These are phyloP conservation scores for Odontesthes bonariensis DNA, from an alignment of 2,113 vertebrate species.

Conservation along the genomic window DNA sequence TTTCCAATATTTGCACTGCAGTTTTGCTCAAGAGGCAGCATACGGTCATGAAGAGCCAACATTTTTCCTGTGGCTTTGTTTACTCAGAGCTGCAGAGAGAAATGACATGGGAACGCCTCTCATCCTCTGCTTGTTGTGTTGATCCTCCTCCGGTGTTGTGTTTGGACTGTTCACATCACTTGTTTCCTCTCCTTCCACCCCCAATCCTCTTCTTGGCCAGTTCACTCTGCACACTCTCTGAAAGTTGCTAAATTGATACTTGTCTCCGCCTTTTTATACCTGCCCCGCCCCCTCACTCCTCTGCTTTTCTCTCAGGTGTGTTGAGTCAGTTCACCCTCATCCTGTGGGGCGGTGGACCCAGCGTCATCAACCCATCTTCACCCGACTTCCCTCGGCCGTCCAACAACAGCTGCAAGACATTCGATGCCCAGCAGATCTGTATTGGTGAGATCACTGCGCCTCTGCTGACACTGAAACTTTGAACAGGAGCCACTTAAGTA, in stretches of 20 bases:
- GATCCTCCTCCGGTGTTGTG: conserved; percentile 40
- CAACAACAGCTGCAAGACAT: conserved; percentile 95
- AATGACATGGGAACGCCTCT: conserved; percentile 24
- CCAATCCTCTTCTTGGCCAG: conserved; percentile 30
- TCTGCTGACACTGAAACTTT: background rate
- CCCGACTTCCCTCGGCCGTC: conserved; percentile 86
- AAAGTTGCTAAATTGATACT: conserved; percentile 45
- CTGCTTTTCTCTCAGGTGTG: conserved; percentile 80
- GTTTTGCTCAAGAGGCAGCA: conserved; percentile 17
- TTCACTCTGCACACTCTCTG: conserved; percentile 37
- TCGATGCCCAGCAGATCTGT: conserved; percentile 93
- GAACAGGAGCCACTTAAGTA: conserved; percentile 2
- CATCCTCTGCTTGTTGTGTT: conserved; percentile 26
- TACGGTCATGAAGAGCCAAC: conserved; percentile 9
- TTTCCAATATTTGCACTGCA: background rate
- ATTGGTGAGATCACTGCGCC: conserved; percentile 89
- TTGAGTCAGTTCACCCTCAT: conserved; percentile 93
- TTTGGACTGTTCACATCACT: conserved; percentile 32
- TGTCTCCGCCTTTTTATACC: conserved; percentile 10
- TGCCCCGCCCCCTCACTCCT: background rate
- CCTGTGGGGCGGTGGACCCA: conserved; percentile 89
- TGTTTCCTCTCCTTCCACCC: conserved; percentile 43
- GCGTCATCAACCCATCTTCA: conserved; percentile 79
- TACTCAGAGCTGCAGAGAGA: conserved; percentile 19
- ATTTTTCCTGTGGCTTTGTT: conserved; percentile 33